These are phyloP conservation scores for Plebejus melissa DNA, from an alignment of 2,888 invertebrate genomes.

Conservation along the genomic window DNA sequence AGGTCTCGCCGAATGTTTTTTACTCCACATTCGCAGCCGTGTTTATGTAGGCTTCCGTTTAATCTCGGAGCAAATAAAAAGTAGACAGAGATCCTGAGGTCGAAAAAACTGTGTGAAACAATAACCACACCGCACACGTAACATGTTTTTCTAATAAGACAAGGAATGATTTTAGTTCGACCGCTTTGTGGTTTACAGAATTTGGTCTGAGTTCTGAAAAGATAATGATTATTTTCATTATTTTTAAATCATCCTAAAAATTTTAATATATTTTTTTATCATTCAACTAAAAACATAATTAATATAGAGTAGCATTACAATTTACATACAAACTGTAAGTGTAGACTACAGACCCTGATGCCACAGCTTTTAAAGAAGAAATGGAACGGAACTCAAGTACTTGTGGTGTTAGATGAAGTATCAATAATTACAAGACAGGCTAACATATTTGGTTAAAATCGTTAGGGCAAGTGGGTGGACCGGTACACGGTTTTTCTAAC, in stretches of 20 bases:
- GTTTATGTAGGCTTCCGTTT: constrained; percentile 24
- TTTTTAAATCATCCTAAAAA: too few species aligned
- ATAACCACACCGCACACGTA: not conserved
- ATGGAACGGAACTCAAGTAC: not conserved
- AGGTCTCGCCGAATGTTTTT: constrained; percentile 29
- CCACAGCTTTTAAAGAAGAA: not conserved
- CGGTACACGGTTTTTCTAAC: constrained; percentile 67
- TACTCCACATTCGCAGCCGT: constrained; percentile 3
- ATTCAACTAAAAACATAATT: too few species aligned
- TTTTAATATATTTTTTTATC: too few species aligned
- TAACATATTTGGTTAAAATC: constrained; percentile 45
- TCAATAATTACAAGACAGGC: constrained; percentile 43
- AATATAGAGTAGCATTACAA: too few species aligned
- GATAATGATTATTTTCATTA: too few species aligned
- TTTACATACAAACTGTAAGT: too few species aligned
- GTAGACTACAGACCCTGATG: too few species aligned
- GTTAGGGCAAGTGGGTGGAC: constrained; percentile 64
- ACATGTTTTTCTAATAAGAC: not conserved
- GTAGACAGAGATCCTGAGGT: not conserved
- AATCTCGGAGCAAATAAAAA: not conserved
- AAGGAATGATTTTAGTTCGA: not conserved
- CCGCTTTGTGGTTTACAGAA: not conserved
- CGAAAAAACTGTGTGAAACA: not conserved
- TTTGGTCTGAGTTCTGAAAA: not conserved
- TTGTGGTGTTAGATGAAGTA: not conserved